Evolutionary conservation across 2,888 invertebrate genomes (phyloP).

Genomic region (Ptilodon capucinus): DNA sequence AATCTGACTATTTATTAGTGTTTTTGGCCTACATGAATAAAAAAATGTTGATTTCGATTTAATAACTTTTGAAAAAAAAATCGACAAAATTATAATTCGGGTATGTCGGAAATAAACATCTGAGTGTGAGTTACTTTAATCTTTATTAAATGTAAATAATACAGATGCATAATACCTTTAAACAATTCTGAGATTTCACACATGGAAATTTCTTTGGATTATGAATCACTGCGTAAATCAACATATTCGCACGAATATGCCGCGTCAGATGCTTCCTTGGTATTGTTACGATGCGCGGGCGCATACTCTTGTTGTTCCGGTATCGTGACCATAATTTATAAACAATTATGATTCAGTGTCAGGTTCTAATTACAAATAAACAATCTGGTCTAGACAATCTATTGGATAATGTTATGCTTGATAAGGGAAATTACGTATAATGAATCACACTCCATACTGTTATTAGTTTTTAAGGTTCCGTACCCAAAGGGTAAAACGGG

Average conservation of each 20-base stretch:
- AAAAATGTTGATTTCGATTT: too few species aligned
- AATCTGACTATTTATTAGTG: too few species aligned
- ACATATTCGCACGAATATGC: slow-evolving; percentile 22
- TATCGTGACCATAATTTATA: slow-evolving; percentile 8
- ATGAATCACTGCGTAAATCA: slow-evolving; percentile 22
- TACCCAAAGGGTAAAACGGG: too few species aligned
- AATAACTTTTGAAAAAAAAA: too few species aligned
- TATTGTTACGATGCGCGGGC: slow-evolving; percentile 15
- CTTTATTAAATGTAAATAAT: too few species aligned
- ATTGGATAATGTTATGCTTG: neutral
- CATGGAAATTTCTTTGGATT: slow-evolving; percentile 9
- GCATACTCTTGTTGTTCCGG: slow-evolving; percentile 13
- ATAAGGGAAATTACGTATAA: neutral
- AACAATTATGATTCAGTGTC: slow-evolving; percentile 16
- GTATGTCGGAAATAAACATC: too few species aligned
- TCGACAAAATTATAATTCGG: too few species aligned
- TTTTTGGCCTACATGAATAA: too few species aligned
- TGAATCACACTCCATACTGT: neutral
- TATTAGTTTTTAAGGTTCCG: too few species aligned
- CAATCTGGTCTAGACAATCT: slow-evolving; percentile 19
- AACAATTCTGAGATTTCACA: neutral
- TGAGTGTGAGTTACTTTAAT: too few species aligned
- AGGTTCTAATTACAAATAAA: slow-evolving; percentile 11
- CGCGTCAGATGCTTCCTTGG: slow-evolving; percentile 16
- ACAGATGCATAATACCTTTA: too few species aligned